A percentile compares a stretch with the other conserved stretches of the same genome.
phyloP scores from a whole-genome alignment of 2,113 vertebrate species.

The Origma solitaria region DNA sequence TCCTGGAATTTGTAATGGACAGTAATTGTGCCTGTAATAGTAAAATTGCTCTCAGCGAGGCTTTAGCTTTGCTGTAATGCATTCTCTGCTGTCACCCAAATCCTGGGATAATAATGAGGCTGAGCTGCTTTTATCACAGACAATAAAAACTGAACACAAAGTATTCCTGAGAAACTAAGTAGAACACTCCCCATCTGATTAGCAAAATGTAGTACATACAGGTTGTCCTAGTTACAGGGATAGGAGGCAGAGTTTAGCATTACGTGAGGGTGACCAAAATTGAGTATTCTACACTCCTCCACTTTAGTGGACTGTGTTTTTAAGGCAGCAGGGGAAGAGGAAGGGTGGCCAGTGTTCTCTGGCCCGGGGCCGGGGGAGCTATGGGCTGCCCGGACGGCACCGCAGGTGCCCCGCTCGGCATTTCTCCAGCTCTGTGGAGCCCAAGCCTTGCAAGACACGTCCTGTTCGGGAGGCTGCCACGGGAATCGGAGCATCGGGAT shows the following conservation, averaged over 20 bases:
- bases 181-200: neutral
- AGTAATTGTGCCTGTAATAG: constrained; percentile 40
- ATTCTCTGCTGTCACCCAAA: constrained; percentile 31
- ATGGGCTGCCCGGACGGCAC: fast-evolving
- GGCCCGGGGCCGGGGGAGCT: neutral
- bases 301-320: neutral
- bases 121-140: constrained; percentile 35
- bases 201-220: neutral
- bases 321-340: neutral
- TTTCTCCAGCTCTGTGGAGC: neutral
- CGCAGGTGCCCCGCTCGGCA: fast-evolving
- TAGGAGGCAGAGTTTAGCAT: neutral
- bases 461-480: fast-evolving
- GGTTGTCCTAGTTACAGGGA: neutral
- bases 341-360: neutral
- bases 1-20: constrained; percentile 56
- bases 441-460: neutral
- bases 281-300: neutral
- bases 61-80: constrained; percentile 24
- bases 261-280: neutral
- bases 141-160: constrained; percentile 15
- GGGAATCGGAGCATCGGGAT: neutral
- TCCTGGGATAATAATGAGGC: constrained; percentile 11
- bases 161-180: neutral
- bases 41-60: constrained; percentile 42